These are phyloP conservation scores for Seira ritae DNA, from an alignment of 2,888 invertebrate genomes.

Conservation along the genomic window DNA sequence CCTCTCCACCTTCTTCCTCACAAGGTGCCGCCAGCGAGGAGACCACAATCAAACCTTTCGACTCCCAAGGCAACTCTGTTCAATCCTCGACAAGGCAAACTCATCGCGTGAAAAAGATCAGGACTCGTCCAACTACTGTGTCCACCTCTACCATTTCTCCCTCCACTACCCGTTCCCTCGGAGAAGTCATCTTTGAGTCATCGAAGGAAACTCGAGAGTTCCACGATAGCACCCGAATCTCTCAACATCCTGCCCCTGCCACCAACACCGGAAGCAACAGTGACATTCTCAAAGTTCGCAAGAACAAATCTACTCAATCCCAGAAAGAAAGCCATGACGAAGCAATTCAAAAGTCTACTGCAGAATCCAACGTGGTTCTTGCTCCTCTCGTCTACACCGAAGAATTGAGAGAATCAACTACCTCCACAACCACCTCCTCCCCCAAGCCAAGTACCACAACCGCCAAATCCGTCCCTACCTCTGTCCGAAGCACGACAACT, in stretches of 20 bases:
- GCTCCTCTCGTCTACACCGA: constrained; percentile 47
- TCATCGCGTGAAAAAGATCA: constrained; percentile 48
- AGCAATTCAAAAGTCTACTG: constrained; percentile 25
- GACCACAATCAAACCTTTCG: constrained; percentile 6
- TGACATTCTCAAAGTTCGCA: constrained; percentile 38
- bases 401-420: constrained; percentile 28
- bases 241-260: background rate
- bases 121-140: constrained; percentile 29
- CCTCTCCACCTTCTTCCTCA: constrained; percentile 1
- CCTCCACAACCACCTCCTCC: constrained; percentile 26
- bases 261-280: background rate
- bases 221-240: constrained; percentile 48
- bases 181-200: constrained; percentile 58
- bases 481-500: constrained; percentile 42
- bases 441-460: constrained; percentile 7
- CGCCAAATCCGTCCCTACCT: constrained; percentile 35
- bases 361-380: constrained; percentile 42
- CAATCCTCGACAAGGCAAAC: constrained; percentile 34
- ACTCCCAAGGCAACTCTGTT: background rate
- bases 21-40: background rate
- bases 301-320: constrained; percentile 25
- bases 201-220: constrained; percentile 60
- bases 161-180: constrained; percentile 10
- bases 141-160: constrained; percentile 39
- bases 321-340: constrained; percentile 12